Conservation (phyloP, 2,797 vertebrate genomes). For the Zenarchopterus dispar region DNA sequence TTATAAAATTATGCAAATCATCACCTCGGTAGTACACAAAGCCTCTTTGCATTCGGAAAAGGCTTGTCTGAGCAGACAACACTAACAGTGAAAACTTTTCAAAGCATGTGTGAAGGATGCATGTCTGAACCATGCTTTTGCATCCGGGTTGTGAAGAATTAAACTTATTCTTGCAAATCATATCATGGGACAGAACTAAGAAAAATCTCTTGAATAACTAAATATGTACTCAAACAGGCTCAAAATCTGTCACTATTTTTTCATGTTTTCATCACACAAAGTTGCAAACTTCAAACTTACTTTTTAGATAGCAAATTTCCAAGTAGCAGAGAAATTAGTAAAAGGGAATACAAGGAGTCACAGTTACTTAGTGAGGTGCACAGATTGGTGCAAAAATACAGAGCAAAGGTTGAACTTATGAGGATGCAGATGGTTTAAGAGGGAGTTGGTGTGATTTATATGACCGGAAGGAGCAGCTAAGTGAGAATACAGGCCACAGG, state of each 20-base stretch:
- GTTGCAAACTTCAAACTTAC: too few species aligned
- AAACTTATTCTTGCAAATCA: neutral
- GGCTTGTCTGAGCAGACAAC: neutral
- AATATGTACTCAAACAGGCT: too few species aligned
- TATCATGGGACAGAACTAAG: neutral
- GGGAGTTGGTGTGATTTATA: constrained; percentile 54
- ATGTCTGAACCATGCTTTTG: too few species aligned
- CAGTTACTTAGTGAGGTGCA: too few species aligned
- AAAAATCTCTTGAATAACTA: too few species aligned
- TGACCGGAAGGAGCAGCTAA: constrained; percentile 59
- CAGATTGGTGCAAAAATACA: constrained; percentile 1
- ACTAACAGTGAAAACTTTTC: neutral
- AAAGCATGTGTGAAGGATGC: too few species aligned
- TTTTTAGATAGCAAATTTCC: neutral
- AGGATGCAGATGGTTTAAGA: constrained; percentile 43
- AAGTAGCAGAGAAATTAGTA: neutral
- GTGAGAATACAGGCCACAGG: constrained; percentile 45
- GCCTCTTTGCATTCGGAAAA: neutral
- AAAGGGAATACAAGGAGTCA: neutral
- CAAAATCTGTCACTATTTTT: neutral
- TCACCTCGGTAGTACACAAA: neutral
- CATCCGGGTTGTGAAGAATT: too few species aligned
- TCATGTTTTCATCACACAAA: neutral
- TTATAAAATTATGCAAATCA: neutral
- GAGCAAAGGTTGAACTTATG: constrained; percentile 31